phyloP scores from a whole-genome alignment of 2,113 vertebrate species.

The Procavia capensis region DNA sequence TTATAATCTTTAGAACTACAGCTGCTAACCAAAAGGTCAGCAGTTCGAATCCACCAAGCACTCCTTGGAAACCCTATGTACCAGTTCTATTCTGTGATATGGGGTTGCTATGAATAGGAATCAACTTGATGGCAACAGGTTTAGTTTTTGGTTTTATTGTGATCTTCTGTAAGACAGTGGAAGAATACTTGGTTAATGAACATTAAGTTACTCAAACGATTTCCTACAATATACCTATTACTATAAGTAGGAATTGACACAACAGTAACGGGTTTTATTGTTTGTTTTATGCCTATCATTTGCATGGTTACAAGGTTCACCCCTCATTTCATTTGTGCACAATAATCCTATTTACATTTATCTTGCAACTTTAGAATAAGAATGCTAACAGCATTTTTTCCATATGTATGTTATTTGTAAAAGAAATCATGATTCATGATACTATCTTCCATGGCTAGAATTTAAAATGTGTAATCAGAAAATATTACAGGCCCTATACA shows the following conservation, averaged over 20 bases:
- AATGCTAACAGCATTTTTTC: constrained; percentile 30
- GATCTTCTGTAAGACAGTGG: background rate
- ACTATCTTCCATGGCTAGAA: background rate
- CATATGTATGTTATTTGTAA: constrained; percentile 7
- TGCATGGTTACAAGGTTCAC: background rate
- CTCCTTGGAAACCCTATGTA: too few species aligned
- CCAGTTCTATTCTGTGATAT: too few species aligned
- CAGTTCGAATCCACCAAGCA: too few species aligned
- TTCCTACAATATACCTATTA: background rate
- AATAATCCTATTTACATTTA: background rate
- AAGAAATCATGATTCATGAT: constrained; percentile 49
- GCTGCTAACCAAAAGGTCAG: too few species aligned
- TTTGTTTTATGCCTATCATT: background rate
- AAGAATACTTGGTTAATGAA: constrained; percentile 3
- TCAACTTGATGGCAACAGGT: too few species aligned
- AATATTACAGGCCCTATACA: background rate
- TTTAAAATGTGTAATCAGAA: constrained; percentile 49
- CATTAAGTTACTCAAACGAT: background rate
- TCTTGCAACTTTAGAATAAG: constrained; percentile 4
- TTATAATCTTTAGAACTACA: too few species aligned
- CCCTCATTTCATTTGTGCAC: constrained; percentile 28
- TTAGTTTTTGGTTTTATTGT: too few species aligned
- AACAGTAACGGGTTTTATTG: background rate
- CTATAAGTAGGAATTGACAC: background rate
- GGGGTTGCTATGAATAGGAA: too few species aligned